phyloP scores from a whole-genome alignment of 1,140 invertebrate species.

The Cydia strobilella region DNA sequence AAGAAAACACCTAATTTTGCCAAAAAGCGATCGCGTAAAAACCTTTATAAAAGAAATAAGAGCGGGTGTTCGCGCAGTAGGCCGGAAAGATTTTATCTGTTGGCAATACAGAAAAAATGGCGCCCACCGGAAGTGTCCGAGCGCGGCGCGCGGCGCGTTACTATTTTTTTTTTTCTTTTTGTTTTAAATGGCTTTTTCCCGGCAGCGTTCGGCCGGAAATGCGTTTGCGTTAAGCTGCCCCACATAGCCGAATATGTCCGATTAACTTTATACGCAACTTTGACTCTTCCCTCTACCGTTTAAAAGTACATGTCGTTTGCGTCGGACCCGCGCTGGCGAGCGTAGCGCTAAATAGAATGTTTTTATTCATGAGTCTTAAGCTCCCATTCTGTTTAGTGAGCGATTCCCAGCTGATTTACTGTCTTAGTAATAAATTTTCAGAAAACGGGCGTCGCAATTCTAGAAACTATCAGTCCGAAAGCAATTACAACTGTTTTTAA shows the following conservation, averaged over 20 bases:
- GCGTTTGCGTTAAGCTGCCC: conserved; percentile 77
- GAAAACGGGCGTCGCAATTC: conserved; percentile 58
- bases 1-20: conserved; percentile 56
- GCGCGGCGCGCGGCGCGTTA: conserved; percentile 74
- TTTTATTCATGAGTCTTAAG: conserved; percentile 76
- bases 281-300: conserved; percentile 52
- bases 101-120: conserved; percentile 80
- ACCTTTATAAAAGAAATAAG: conserved; percentile 67
- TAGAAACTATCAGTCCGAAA: conserved; percentile 42
- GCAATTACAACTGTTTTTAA: conserved; percentile 45
- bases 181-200: conserved; percentile 80
- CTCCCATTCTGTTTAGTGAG: conserved; percentile 74
- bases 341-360: conserved; percentile 78
- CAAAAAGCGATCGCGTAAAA: conserved; percentile 64
- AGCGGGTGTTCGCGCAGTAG: conserved; percentile 75
- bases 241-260: conserved; percentile 58
- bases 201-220: conserved; percentile 78
- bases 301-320: conserved; percentile 54
- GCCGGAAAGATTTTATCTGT: conserved; percentile 80
- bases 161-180: conserved; percentile 76
- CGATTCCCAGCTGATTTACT: conserved; percentile 74
- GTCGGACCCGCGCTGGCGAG: conserved; percentile 41
- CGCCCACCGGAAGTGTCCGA: conserved; percentile 80
- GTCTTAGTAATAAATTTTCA: conserved; percentile 72
- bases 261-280: conserved; percentile 63